A percentile compares a stretch with the other conserved stretches of the same genome.
Conservation (phyloP, 2,113 vertebrate species). For the Bufo gargarizans region DNA sequence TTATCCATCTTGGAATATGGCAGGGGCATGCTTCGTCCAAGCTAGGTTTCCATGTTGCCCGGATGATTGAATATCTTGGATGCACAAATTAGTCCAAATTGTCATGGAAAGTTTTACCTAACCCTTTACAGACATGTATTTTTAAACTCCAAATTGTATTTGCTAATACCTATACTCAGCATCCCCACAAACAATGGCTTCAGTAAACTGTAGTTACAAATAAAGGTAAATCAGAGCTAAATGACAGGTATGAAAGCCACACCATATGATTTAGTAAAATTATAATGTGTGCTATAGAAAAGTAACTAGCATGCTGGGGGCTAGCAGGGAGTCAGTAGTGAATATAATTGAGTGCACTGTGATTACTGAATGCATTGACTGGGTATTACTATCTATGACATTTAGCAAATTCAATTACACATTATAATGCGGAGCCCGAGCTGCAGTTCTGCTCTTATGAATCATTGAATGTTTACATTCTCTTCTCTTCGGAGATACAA, state of each 20-base stretch:
- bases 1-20: too few relatives aligned
- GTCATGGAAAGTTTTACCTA: too few relatives aligned
- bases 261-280: conserved; percentile 31
- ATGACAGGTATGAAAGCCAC: conserved; percentile 26
- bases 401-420: conserved; percentile 39
- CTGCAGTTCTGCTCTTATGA: conserved; percentile 23
- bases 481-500: neutral
- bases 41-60: too few relatives aligned
- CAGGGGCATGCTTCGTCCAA: too few relatives aligned
- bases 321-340: conserved; percentile 32
- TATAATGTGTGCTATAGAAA: conserved; percentile 19
- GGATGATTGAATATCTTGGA: too few relatives aligned
- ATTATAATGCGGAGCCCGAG: neutral
- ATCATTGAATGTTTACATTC: conserved; percentile 34
- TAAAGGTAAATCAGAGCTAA: conserved; percentile 28
- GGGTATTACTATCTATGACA: conserved; percentile 41
- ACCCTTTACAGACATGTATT: neutral
- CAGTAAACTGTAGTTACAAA: neutral
- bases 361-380: conserved; percentile 31
- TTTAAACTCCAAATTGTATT: neutral
- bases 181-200: conserved; percentile 1
- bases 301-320: conserved; percentile 3
- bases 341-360: conserved; percentile 35
- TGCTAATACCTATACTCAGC: neutral
- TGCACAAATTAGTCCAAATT: too few relatives aligned